phyloP scores from a whole-genome alignment of 1,140 invertebrate species.

The Drosophila tsacasi region DNA sequence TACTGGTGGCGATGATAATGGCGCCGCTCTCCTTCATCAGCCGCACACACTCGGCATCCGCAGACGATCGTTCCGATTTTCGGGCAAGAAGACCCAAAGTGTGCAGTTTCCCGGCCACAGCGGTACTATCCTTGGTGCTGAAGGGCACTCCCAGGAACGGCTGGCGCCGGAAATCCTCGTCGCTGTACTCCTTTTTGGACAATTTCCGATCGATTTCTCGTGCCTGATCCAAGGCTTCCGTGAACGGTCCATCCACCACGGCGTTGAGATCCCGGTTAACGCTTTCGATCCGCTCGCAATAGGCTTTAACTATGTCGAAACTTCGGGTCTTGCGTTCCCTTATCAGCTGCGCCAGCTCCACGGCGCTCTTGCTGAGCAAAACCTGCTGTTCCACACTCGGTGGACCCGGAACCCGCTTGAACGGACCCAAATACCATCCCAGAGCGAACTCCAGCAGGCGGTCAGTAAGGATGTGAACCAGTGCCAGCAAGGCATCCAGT shows the following conservation, averaged over 20 bases:
- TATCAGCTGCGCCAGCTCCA: conserved; percentile 88
- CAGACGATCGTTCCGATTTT: conserved; percentile 86
- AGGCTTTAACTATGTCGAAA: conserved; percentile 90
- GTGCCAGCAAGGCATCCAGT: conserved; percentile 50
- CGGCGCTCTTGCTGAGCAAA: conserved; percentile 88
- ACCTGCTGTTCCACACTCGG: conserved; percentile 86
- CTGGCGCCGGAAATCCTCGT: conserved; percentile 87
- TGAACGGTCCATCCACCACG: conserved; percentile 91
- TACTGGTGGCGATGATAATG: conserved; percentile 96
- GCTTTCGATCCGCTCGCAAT: conserved; percentile 91
- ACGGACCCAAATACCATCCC: conserved; percentile 70
- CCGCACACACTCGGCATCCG: conserved; percentile 92
- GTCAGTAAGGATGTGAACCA: conserved; percentile 71
- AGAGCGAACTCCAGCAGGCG: conserved; percentile 66
- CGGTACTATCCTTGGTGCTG: conserved; percentile 88
- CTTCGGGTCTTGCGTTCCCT: conserved; percentile 88
- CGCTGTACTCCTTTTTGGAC: conserved; percentile 85
- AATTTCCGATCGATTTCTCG: conserved; percentile 89
- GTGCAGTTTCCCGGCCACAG: conserved; percentile 88
- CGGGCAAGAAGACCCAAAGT: conserved; percentile 89
- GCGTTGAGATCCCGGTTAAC: conserved; percentile 93
- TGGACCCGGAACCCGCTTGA: conserved; percentile 85
- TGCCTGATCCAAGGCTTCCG: conserved; percentile 92
- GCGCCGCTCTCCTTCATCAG: conserved; percentile 92
- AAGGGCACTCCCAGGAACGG: conserved; percentile 94